Evolutionary conservation across 2,797 vertebrate species (phyloP).

Genomic region (Psittacula derbiana): DNA sequence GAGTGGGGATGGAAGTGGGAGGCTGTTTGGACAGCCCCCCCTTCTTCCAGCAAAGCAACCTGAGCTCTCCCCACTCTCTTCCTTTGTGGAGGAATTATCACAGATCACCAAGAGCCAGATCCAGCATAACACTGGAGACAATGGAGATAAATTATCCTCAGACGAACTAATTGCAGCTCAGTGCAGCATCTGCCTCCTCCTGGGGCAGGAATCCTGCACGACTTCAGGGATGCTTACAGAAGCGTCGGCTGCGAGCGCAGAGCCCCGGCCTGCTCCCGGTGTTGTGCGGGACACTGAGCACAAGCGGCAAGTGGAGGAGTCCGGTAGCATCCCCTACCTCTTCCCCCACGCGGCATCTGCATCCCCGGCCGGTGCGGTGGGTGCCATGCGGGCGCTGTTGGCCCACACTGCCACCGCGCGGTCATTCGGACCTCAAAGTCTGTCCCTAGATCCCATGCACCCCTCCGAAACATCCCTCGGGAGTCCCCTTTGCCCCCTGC

Average conservation of each 20-base stretch:
- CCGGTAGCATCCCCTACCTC: neutral
- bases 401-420: slow-evolving; percentile 55
- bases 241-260: neutral
- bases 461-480: neutral
- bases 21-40: neutral
- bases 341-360: fast-evolving
- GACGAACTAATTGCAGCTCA: neutral
- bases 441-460: neutral
- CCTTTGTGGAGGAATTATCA: neutral
- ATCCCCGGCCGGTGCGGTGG: neutral
- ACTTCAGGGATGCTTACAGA: neutral
- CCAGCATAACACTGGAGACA: neutral
- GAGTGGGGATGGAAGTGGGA: neutral
- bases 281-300: neutral
- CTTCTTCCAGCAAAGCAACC: neutral
- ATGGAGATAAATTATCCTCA: neutral
- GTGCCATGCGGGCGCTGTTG: neutral
- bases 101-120: neutral
- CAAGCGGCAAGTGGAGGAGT: neutral
- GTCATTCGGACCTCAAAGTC: neutral
- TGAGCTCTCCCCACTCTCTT: fast-evolving
- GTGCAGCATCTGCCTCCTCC: neutral
- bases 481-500: fast-evolving
- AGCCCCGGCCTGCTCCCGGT: neutral
- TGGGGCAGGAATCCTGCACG: fast-evolving